phyloP scores from a whole-genome alignment of 2,888 invertebrate species.

The Ellobium chinense region DNA sequence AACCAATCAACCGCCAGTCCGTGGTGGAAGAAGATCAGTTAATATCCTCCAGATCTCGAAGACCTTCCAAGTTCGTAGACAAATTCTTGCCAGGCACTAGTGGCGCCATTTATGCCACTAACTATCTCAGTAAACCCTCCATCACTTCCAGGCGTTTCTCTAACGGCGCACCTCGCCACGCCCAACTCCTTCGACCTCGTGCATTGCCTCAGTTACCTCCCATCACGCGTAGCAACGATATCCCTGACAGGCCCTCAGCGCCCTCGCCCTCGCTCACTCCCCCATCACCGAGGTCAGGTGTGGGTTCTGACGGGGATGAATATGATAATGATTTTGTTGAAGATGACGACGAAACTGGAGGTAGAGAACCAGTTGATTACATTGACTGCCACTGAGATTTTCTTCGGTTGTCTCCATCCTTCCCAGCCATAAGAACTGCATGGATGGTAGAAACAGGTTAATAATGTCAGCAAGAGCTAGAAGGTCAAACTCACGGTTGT shows the following conservation, averaged over 20 bases:
- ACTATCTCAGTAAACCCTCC: too few relatives aligned
- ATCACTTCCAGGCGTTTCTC: not conserved
- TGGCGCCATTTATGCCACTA: not conserved
- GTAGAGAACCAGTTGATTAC: not conserved
- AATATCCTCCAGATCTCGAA: not conserved
- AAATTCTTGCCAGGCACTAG: not conserved
- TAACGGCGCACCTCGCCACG: not conserved
- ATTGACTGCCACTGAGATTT: not conserved
- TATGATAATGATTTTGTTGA: not conserved
- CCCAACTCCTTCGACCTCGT: conserved; percentile 3
- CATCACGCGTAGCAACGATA: not conserved
- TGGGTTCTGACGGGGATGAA: not conserved
- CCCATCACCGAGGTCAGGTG: not conserved
- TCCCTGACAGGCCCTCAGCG: not conserved
- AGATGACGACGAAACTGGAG: not conserved
- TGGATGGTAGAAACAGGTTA: too few relatives aligned
- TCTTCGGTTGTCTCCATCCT: too few relatives aligned
- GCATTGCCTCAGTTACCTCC: conserved; percentile 21
- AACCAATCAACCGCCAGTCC: not conserved
- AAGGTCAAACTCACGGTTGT: too few relatives aligned
- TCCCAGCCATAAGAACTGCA: too few relatives aligned
- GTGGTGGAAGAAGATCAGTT: not conserved
- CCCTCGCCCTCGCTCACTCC: not conserved
- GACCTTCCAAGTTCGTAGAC: not conserved
- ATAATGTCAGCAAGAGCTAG: too few relatives aligned